These are phyloP conservation scores for Amphiura filiformis DNA, from an alignment of 35 echinoderm and acorn worm genomes.

Conservation along the genomic window DNA sequence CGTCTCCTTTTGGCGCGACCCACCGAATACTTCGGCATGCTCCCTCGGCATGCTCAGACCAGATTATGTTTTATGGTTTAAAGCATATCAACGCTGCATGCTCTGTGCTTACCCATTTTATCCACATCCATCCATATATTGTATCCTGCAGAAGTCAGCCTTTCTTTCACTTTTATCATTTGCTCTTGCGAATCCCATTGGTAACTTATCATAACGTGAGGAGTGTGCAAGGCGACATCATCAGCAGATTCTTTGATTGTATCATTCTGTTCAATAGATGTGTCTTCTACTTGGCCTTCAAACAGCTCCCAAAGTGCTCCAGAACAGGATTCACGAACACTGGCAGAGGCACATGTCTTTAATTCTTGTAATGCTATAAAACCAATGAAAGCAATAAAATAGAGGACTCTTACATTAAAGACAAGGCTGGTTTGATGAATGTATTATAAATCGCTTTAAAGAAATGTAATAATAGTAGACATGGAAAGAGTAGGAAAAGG, in stretches of 20 bases:
- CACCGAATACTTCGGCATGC: too few species aligned
- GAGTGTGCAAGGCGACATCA: not conserved
- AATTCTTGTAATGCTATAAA: slow-evolving; percentile 23
- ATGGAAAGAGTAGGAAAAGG: not conserved
- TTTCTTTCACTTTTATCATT: slow-evolving; percentile 70
- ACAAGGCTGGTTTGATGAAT: not conserved
- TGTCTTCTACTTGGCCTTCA: not conserved
- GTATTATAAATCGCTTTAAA: not conserved
- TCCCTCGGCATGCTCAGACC: too few species aligned
- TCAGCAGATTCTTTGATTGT: not conserved
- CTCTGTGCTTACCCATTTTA: slow-evolving; percentile 76
- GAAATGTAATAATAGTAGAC: not conserved
- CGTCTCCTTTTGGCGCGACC: too few species aligned
- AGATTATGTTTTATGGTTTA: too few species aligned
- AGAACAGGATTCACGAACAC: slow-evolving; percentile 43
- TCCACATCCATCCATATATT: slow-evolving; percentile 99
- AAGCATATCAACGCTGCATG: too few species aligned
- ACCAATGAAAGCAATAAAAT: not conserved
- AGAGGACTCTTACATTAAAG: not conserved
- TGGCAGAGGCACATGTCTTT: not conserved
- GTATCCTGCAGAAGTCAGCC: slow-evolving; percentile 53
- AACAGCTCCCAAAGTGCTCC: slow-evolving; percentile 85
- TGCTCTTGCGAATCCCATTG: slow-evolving; percentile 89
- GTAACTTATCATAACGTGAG: slow-evolving; percentile 98
- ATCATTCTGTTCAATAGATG: not conserved